Evolutionary conservation across 2,797 vertebrate species (phyloP).

Genomic region (Myiotriccus ornatus): DNA sequence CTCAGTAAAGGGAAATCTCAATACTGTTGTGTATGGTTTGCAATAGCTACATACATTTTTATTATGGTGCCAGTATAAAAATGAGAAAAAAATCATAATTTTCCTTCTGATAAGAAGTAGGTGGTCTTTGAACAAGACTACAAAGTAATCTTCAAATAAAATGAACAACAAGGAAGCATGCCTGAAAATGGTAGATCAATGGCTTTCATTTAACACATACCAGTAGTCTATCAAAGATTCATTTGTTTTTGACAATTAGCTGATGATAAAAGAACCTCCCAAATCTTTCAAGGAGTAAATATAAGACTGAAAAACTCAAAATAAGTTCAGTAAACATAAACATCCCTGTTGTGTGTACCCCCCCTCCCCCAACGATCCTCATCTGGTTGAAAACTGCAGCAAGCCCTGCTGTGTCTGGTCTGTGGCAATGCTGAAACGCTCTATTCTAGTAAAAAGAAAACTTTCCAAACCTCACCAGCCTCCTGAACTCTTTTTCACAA

Average conservation of each 20-base stretch:
- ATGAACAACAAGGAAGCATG: neutral
- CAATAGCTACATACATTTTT: neutral
- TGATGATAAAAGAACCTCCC: conserved; percentile 10
- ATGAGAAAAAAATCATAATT: conserved; percentile 17
- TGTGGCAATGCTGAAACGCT: neutral
- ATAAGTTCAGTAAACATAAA: neutral
- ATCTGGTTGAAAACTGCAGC: neutral
- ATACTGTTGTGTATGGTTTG: neutral
- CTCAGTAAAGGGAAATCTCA: neutral
- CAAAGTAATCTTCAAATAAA: conserved; percentile 55
- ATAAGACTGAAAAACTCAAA: neutral
- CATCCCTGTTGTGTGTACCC: neutral
- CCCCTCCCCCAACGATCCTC: neutral
- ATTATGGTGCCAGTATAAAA: conserved; percentile 29
- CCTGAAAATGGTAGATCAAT: conserved; percentile 23
- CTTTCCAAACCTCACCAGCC: neutral
- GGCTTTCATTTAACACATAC: conserved; percentile 18
- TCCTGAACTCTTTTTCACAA: neutral
- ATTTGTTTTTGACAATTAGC: conserved; percentile 11
- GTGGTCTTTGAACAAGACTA: conserved; percentile 52
- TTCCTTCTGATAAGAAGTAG: neutral
- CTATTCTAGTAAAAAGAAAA: neutral
- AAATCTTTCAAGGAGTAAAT: neutral
- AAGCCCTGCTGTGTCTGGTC: neutral
- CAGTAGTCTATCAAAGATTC: neutral